Base-by-base conservation (phyloP, 2,113 vertebrate species). In the Cervus canadensis region DNA sequence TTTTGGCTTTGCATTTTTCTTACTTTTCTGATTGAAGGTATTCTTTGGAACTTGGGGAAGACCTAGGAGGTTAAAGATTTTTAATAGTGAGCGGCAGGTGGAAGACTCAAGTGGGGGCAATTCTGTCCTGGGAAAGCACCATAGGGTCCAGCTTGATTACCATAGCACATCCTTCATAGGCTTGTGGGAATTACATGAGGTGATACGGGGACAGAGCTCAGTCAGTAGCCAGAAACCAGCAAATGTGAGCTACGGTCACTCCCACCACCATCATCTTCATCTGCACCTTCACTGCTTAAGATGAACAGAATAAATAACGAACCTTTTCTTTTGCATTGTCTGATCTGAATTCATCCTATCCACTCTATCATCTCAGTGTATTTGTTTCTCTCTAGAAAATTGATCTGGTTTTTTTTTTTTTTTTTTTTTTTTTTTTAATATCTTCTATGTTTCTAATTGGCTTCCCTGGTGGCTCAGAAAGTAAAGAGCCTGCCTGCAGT, bases 161-260 rank as follows among this genome's bases (percentile, higher is more conserved):
- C 52, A 16, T 0, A 28, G 14, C 1, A 9, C 7, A 26, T 26
- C 3, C 26, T 23, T 71, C 40, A 11, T 1, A 56, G 40, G 13
- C 36, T 3, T 0, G 2, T 23, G 26, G 59, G 40, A 7, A 43
- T 9, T 16, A 6, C 19, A 43, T 9, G 6, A 60, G 45, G 36
- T 4, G 23, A 52, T 13, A 40, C 0, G 1, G 8, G 8, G 40
- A 25, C 13, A 76, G 64, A 33, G 21, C 23, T 83, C 59, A 16
- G 56, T 67, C 79, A 28, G 17, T 2, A 60, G 91, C 52, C 52
- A 15, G 52, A 85, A 74, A 40, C n/a, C 43, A 71, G 28, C 23
- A 83, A n/a, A n/a, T 28, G 19, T 48, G 23, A 56, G 21, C 11
- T 36, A 15, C 21, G 45, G 21, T 30, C 5, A 26, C 15, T 43